Conservation (phyloP, 1,140 invertebrate genomes). For the Trypoxylus dichotomus region DNA sequence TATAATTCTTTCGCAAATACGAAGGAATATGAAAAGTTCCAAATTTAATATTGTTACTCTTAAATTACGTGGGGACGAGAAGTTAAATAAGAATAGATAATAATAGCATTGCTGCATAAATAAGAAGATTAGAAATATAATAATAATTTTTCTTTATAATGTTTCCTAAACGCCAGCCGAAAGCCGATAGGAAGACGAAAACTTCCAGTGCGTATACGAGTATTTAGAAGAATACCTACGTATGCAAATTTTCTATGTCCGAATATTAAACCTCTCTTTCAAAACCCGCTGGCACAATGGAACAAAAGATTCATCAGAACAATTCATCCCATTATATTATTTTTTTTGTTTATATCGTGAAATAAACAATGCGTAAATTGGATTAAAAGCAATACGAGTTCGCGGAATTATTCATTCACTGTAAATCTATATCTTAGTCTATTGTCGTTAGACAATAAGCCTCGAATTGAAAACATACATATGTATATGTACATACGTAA, state of each 20-base stretch:
- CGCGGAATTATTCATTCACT: background rate
- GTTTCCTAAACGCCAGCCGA: background rate
- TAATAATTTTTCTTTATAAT: too few relatives aligned
- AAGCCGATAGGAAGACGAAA: background rate
- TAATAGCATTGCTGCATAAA: too few relatives aligned
- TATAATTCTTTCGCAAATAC: too few relatives aligned
- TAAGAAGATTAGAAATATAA: too few relatives aligned
- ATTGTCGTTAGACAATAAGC: conserved; percentile 4
- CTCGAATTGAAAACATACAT: background rate
- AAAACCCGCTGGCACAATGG: background rate
- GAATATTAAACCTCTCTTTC: conserved; percentile 15
- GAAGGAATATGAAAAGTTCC: too few relatives aligned
- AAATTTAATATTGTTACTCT: too few relatives aligned
- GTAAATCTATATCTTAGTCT: background rate
- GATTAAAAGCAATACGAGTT: conserved; percentile 14
- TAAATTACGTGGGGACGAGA: too few relatives aligned
- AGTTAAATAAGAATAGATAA: too few relatives aligned
- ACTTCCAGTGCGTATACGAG: background rate
- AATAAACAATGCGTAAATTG: conserved; percentile 19
- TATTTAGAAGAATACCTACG: background rate
- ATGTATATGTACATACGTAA: background rate
- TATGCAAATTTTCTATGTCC: conserved; percentile 16
- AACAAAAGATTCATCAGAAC: conserved; percentile 13
- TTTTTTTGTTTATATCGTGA: conserved; percentile 9
- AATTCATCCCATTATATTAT: conserved; percentile 19